A percentile compares a stretch with the other conserved stretches of the same genome.
Evolutionary conservation across 2,113 vertebrate species (phyloP).

Genomic region (human (Homo sapiens)): GRCh38 chr1:244710001-244710500

Average conservation of each 20-base stretch:
- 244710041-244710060: background rate
- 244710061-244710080: background rate
- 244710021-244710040: background rate
- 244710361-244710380: background rate
- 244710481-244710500: background rate
- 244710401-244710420: background rate
- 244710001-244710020: background rate
- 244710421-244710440: background rate
- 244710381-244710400: background rate
- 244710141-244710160: background rate
- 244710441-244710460: rapidly evolving
- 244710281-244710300: background rate
- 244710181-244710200: background rate
- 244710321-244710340: no score
- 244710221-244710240: background rate
- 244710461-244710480: background rate
- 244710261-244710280: background rate
- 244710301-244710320: background rate
- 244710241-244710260: no score
- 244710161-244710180: rapidly evolving
- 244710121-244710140: rapidly evolving
- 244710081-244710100: background rate
- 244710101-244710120: background rate
- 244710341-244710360: no score
- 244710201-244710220: background rate